Base-by-base conservation (phyloP, 2,888 invertebrate species). In the Notocelia uddmanniana region DNA sequence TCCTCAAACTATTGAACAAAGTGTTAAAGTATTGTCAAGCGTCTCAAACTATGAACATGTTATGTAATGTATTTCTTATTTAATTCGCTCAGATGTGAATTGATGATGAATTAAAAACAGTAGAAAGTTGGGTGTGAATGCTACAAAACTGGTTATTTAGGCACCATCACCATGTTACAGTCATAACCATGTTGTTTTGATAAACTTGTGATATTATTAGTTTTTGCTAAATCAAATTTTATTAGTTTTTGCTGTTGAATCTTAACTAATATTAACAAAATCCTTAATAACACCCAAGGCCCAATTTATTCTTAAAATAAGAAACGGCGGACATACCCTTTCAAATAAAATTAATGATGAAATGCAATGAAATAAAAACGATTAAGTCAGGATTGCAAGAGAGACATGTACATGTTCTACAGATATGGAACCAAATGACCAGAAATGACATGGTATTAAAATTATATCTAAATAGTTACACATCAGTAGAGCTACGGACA, bases 401-500 rank as follows among this genome's bases (percentile, higher is more conserved):
- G 48, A 0, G 26, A 41, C 23, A 54, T 23, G 15, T 19, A 41
- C 23, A 54, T 23, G 15, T 19, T 0, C 11, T 18, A 55, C 6
- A 11, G 23, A 55, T 41, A 41, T 31, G 8, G 13, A 18, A 21
- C 13, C 11, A 15, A 15, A 48, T 31, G 50, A 19, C 23, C 26
- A 26, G 60, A 31, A 41, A 52, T 37, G 68, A 9, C 37, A 37
- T 19, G 23, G 45, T 60, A 69, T 62, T 60, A n/a, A 52, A 52
- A 54, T 37, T 64, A 55, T 26, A 54, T 45, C 76, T 74, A 79
- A 76, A 74, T 77, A 79, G 82, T 84, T 81, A 80, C 80, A 81
- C 81, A 80, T 81, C 77, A 78, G 57, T 76, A 75, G 76, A 78
- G 75, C 74, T 26, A 66, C 70, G 54, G 74, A 84, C 84, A 84